Percentiles rank a stretch among this genome's conserved stretches.
These are phyloP conservation scores for Selene dorsalis DNA, from an alignment of 2,797 vertebrate species.

Conservation along the genomic window DNA sequence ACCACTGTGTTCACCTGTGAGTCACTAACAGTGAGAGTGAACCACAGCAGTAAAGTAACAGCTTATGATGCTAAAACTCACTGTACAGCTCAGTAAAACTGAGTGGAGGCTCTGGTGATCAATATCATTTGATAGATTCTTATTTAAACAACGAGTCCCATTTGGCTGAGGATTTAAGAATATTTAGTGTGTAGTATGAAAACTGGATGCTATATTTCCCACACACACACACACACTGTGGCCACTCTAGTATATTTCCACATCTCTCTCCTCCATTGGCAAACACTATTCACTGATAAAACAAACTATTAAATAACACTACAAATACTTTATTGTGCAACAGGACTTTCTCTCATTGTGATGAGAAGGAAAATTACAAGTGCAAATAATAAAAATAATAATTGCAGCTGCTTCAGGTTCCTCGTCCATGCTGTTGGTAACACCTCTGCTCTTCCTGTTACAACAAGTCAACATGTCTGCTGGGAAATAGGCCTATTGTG, in stretches of 20 bases:
- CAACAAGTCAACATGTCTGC: not conserved
- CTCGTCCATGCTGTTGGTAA: not conserved
- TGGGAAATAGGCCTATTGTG: not conserved
- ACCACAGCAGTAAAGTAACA: too few species aligned
- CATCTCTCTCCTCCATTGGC: conserved; percentile 58
- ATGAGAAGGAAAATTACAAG: not conserved
- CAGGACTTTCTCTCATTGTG: not conserved
- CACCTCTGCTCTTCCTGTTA: not conserved
- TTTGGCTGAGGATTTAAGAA: not conserved
- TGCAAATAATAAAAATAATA: not conserved
- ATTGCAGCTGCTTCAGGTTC: not conserved
- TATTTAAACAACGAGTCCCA: too few species aligned
- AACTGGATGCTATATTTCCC: not conserved
- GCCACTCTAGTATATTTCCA: not conserved
- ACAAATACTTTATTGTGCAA: not conserved
- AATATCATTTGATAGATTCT: too few species aligned
- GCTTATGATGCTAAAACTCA: too few species aligned
- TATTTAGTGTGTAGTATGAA: not conserved
- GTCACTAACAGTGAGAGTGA: too few species aligned
- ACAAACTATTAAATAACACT: not conserved
- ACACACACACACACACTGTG: conserved; percentile 7
- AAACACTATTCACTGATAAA: conserved; percentile 62
- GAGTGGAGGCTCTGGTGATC: too few species aligned
- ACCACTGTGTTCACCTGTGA: too few species aligned
- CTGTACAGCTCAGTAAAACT: too few species aligned